Evolutionary conservation across 2,113 vertebrate species (phyloP), one percentile per base, ranked within the genome.

Genomic region (Osmerus mordax): DNA sequence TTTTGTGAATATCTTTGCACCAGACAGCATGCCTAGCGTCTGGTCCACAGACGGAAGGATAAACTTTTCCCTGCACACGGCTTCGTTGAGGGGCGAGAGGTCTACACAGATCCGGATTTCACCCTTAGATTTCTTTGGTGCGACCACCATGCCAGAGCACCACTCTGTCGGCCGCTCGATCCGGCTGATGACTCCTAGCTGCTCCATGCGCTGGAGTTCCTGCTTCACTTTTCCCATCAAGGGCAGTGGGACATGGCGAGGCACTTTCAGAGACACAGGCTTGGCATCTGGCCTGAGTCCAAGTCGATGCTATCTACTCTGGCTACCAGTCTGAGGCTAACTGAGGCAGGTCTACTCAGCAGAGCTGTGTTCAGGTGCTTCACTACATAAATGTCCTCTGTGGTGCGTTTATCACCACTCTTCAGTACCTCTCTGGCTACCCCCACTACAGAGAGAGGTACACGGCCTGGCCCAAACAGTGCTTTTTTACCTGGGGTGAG

Each of bases 191-290:
- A 28, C 25, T 28, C 25, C 25, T 28, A 28, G 25, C 25, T 28
- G 25, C 25, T 28, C 25, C 25, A 28, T 28, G 25, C 2, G 25
- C 25, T 28, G 25, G 25, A 28, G 25, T 28, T 28, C 25, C 51
- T 70, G 21, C 19, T 75, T 75, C 21, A 75, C 59, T 70, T 75
- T 75, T 51, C 56, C 55, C 36, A 70, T 75, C 51, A 75, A 28
- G 9, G 59, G 67, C 67, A 64, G 55, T 23, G 73, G 67, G 16
- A 70, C 67, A 32, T 60, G 25, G 12, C 47, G 18, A n/a, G 73
- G 47, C 56, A 29, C 65, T 14, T 59, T 55, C 15, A 72, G 60
- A 54, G 70, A 47, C 53, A 64, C 52, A 29, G 60, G 41, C 51
- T 53, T 25, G 25, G 69, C 54, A 61, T 53, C 51, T 23, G 29